Evolutionary conservation across 2,113 vertebrate species (phyloP).

Genomic region (Phaethornis superciliosus): DNA sequence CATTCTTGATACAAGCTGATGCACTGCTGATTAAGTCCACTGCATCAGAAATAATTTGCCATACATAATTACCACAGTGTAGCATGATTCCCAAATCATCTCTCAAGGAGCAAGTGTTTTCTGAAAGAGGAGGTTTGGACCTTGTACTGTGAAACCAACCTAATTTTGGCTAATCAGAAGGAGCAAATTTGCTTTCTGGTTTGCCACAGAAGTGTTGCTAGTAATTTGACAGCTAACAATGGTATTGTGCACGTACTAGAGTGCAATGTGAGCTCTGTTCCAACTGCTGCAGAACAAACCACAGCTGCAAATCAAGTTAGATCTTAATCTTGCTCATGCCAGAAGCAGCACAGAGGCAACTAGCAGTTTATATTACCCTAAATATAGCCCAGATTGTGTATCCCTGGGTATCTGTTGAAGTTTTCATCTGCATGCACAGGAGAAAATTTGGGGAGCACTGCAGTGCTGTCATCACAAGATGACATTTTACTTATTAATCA

Average conservation of each 20-base stretch:
- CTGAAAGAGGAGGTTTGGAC: not conserved
- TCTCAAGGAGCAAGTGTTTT: not conserved
- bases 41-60: not conserved
- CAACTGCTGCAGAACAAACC: not conserved
- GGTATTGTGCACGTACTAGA: not conserved
- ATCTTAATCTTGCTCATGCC: not conserved
- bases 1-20: not conserved
- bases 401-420: not conserved
- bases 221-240: not conserved
- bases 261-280: not conserved
- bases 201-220: not conserved
- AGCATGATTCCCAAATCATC: not conserved
- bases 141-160: not conserved
- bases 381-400: not conserved
- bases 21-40: conserved; percentile 5
- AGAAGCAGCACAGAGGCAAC: not conserved
- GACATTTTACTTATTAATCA: not conserved
- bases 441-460: not conserved
- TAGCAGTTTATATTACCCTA: not conserved
- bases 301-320: not conserved
- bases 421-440: not conserved
- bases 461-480: too few relatives aligned
- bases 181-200: not conserved
- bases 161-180: not conserved
- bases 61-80: not conserved